These are phyloP conservation scores for Belgica antarctica DNA, from an alignment of 2,888 invertebrate species.

Conservation along the genomic window DNA sequence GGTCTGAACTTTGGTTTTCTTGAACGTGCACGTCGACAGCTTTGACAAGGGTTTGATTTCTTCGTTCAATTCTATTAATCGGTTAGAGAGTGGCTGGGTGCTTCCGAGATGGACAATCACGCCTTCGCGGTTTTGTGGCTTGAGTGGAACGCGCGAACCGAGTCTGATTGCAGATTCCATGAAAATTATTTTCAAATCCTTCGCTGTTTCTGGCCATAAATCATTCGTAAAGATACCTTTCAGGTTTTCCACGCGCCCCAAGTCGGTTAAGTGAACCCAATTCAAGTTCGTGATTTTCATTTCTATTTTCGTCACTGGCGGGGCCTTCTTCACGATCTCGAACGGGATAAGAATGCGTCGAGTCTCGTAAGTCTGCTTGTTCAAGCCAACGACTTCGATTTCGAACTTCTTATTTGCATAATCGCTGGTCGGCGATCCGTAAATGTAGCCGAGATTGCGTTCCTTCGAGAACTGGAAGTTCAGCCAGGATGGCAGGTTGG, in stretches of 20 bases:
- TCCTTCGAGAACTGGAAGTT: conserved; percentile 77
- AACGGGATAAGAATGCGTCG: conserved; percentile 63
- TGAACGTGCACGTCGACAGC: conserved; percentile 77
- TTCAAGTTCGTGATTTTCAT: conserved; percentile 87
- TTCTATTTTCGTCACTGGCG: conserved; percentile 74
- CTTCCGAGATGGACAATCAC: conserved; percentile 81
- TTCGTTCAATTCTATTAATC: conserved; percentile 59
- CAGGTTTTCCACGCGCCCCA: conserved; percentile 67
- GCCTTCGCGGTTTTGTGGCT: conserved; percentile 74
- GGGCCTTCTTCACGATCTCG: conserved; percentile 64
- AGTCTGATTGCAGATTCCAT: conserved; percentile 80
- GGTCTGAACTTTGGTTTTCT: conserved; percentile 80
- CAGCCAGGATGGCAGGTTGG: conserved; percentile 84
- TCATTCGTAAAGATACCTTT: conserved; percentile 74
- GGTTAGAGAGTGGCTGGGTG: conserved; percentile 65
- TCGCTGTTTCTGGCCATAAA: conserved; percentile 74
- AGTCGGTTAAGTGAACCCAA: conserved; percentile 75
- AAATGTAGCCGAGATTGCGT: conserved; percentile 76
- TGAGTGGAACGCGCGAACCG: conserved; percentile 77
- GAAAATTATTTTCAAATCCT: conserved; percentile 77
- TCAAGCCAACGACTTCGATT: conserved; percentile 74
- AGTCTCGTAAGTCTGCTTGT: conserved; percentile 75
- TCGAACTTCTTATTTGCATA: conserved; percentile 58
- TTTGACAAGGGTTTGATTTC: conserved; percentile 80
- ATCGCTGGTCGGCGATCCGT: conserved; percentile 75